These are phyloP conservation scores for Seriola aureovittata DNA, from an alignment of 2,113 vertebrate species.

Conservation along the genomic window DNA sequence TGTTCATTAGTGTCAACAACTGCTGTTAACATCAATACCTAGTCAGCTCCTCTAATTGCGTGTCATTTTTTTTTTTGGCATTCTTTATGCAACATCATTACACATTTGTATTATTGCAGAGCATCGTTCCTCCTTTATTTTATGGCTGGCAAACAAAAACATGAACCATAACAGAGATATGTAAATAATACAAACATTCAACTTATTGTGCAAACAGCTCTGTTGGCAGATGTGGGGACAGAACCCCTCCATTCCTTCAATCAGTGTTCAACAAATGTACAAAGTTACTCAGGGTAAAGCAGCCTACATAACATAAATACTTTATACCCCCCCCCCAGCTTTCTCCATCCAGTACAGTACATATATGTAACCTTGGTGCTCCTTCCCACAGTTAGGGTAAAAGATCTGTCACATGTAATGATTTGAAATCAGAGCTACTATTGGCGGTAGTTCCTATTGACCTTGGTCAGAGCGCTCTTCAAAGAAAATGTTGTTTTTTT, in stretches of 20 bases:
- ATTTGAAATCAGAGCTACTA: constrained; percentile 61
- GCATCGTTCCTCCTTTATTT: constrained; percentile 22
- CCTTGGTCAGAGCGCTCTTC: constrained; percentile 63
- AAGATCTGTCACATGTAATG: constrained; percentile 53
- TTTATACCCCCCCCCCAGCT: constrained; percentile 28
- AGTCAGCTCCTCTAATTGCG: constrained; percentile 53
- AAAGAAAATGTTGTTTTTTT: constrained; percentile 59
- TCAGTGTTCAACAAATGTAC: constrained; percentile 55
- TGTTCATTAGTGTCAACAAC: constrained; percentile 65
- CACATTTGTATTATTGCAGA: constrained; percentile 61
- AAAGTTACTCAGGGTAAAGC: constrained; percentile 57
- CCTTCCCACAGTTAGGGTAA: constrained; percentile 38
- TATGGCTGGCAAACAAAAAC: constrained; percentile 50
- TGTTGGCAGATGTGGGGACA: constrained; percentile 47
- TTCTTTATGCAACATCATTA: constrained; percentile 25
- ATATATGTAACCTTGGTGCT: constrained; percentile 60
- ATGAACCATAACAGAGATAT: constrained; percentile 31
- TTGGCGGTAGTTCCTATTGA: constrained; percentile 59
- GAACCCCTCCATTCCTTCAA: constrained; percentile 49
- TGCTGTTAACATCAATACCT: constrained; percentile 55
- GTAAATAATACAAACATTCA: constrained; percentile 41
- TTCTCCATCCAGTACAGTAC: constrained; percentile 9
- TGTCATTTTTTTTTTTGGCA: constrained; percentile 37
- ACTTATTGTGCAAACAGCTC: constrained; percentile 50
- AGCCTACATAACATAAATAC: constrained; percentile 60